Conservation (phyloP, 2,113 vertebrate genomes). For the Zootoca vivipara region DNA sequence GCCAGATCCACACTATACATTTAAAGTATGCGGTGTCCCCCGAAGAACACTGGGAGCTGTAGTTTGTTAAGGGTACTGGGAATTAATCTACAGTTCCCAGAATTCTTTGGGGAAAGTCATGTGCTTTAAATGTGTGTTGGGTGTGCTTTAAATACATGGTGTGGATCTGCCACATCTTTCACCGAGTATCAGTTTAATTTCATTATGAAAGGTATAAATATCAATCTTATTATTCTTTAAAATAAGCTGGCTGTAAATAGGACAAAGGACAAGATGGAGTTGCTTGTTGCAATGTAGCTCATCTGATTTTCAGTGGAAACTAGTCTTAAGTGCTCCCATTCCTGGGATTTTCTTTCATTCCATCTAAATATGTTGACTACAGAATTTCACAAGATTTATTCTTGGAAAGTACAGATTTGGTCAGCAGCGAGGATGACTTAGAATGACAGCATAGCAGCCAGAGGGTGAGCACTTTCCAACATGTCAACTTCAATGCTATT, state of each 20-base stretch:
- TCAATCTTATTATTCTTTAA: not conserved
- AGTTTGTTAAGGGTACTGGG: no score
- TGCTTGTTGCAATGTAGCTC: not conserved
- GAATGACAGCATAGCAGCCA: not conserved
- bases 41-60: no score
- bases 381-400: slow-evolving; percentile 26
- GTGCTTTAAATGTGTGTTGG: no score
- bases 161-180: not conserved
- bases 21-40: no score
- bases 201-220: not conserved
- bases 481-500: not conserved
- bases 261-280: not conserved
- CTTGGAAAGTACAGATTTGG: not conserved
- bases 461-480: slow-evolving; percentile 3
- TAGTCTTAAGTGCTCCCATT: slow-evolving; percentile 1
- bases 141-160: no score
- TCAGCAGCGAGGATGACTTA: slow-evolving; percentile 18
- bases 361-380: not conserved
- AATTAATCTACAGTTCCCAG: no score
- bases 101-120: no score
- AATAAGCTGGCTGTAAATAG: no score
- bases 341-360: not conserved
- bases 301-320: not conserved
- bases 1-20: no score
- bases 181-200: not conserved